Percentiles rank a stretch among this genome's conserved stretches.
Evolutionary conservation across 2,888 invertebrate genomes (phyloP).

Genomic region (Heliconius ethilla): DNA sequence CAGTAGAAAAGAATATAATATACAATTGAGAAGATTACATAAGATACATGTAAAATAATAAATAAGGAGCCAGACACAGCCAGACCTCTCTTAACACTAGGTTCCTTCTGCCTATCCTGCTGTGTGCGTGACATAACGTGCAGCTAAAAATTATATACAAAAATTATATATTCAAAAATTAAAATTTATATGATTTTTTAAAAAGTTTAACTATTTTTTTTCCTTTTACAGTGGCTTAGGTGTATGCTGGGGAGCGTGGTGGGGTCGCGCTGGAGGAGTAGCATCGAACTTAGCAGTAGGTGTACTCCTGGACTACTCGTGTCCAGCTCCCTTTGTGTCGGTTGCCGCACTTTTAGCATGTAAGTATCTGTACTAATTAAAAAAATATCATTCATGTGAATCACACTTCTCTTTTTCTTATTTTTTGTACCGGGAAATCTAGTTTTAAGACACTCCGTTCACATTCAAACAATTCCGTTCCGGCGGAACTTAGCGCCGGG

Average conservation of each 20-base stretch:
- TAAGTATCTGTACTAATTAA: slow-evolving; percentile 55
- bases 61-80: too few species aligned
- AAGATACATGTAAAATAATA: too few species aligned
- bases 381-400: too few species aligned
- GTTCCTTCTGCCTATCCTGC: too few species aligned
- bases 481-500: too few species aligned
- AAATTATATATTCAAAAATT: too few species aligned
- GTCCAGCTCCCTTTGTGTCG: slow-evolving; percentile 84
- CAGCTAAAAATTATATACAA: too few species aligned
- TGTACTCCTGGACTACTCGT: slow-evolving; percentile 83
- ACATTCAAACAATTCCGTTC: too few species aligned
- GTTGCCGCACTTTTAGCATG: slow-evolving; percentile 81
- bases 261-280: slow-evolving; percentile 85
- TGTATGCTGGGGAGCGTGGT: slow-evolving; percentile 84
- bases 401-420: background rate
- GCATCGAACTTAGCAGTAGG: slow-evolving; percentile 85
- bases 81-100: too few species aligned
- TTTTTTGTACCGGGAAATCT: background rate
- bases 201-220: background rate
- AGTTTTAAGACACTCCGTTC: background rate
- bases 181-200: background rate
- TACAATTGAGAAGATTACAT: too few species aligned
- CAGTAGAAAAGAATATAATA: too few species aligned
- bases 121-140: too few species aligned
- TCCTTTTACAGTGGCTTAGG: slow-evolving; percentile 80